Evolutionary conservation across 2,888 invertebrate genomes (phyloP), one percentile per base, ranked within the genome.

Genomic region (Cryptosula pallasiana): DNA sequence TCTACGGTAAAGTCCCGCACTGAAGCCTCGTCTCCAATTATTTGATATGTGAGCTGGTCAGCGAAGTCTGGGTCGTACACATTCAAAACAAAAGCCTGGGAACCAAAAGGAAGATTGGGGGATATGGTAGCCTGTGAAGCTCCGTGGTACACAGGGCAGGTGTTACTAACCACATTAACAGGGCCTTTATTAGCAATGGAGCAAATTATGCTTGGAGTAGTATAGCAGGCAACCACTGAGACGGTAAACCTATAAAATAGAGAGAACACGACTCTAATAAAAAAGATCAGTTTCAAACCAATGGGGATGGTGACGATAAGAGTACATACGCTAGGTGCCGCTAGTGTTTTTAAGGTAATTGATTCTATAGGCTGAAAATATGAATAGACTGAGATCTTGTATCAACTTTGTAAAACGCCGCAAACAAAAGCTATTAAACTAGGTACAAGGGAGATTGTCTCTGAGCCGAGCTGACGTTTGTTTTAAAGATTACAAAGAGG

Each of bases 11-110:
- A 63, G 32, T 63, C 63, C 9, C 32, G 20, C 5, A 32, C 32
- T 25, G 63, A 63, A 32, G 63, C 63, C 27, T 9, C 63, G 27
- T 63, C 63, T 32, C 63, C 63, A 13, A 63, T 63, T 9, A 63
- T 63, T 63, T 63, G 63, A 32, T 25, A 63, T 29, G 25, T 63
- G 5, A 27, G 9, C 27, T 63, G 20, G n/a, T 63, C 63, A 13
- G 25, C 16, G 16, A 25, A 16, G 27, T 63, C 63, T 29, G 63
- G 63, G 32, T 63, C 63, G 13, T 63, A 27, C 5, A 63, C 32
- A 32, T 9, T 63, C 5, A 63, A 32, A 13, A 32, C 2, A 32
- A 63, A 63, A 20, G 27, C 32, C 27, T 63, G 20, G 1, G 32
- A 20, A 9, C 63, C 63, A 27, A 32, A 29, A 3, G 25, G 29